These are phyloP conservation scores for Aphelinus atriplicis DNA, from an alignment of 1,140 invertebrate genomes.

Conservation along the genomic window DNA sequence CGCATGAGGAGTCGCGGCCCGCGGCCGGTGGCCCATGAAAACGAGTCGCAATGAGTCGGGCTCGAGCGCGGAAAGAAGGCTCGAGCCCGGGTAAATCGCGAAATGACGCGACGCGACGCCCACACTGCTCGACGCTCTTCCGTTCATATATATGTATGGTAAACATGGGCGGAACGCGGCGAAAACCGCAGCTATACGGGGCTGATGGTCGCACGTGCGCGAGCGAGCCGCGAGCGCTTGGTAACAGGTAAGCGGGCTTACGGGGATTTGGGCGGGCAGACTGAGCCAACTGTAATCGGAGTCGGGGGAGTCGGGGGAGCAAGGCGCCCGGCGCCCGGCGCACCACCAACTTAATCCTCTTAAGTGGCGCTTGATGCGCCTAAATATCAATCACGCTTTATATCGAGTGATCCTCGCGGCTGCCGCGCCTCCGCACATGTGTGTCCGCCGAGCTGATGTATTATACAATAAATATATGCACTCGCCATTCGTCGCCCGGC, in stretches of 20 bases:
- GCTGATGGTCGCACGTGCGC: neutral
- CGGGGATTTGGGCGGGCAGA: slow-evolving; percentile 60
- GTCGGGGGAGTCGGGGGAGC: slow-evolving; percentile 45
- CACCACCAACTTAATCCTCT: slow-evolving; percentile 57
- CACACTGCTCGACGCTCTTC: no score
- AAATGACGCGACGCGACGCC: no score
- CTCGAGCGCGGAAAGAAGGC: no score
- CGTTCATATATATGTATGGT: no score
- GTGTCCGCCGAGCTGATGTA: no score
- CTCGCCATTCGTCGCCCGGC: slow-evolving; percentile 15
- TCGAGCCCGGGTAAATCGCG: no score
- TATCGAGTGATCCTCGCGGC: slow-evolving; percentile 37
- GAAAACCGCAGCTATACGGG: neutral
- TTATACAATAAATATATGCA: neutral
- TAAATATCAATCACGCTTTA: slow-evolving; percentile 64
- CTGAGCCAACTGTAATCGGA: slow-evolving; percentile 63
- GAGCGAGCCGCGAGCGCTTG: slow-evolving; percentile 38
- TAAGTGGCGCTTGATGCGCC: slow-evolving; percentile 59
- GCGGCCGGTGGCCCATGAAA: no score
- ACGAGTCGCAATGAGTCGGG: no score
- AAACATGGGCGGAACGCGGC: neutral
- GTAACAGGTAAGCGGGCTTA: slow-evolving; percentile 52
- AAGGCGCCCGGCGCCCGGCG: neutral
- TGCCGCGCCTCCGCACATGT: no score
- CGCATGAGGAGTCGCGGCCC: no score